These are phyloP conservation scores for Sterrhoptilus dennistouni DNA, from an alignment of 2,113 vertebrate species.

Conservation along the genomic window DNA sequence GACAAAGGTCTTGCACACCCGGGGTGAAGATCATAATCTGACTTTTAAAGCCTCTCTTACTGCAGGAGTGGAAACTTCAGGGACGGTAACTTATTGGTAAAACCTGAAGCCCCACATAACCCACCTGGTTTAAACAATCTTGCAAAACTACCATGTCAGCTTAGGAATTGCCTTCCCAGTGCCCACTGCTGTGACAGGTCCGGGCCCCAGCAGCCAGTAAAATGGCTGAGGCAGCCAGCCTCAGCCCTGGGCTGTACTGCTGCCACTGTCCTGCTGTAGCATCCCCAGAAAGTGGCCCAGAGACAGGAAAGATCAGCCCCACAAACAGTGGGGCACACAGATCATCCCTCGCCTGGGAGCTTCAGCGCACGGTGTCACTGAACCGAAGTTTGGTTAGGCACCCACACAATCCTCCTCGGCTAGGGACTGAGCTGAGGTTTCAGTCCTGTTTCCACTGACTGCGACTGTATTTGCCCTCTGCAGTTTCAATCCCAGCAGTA, in stretches of 20 bases:
- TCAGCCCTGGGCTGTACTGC: accelerated
- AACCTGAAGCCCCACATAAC: neutral
- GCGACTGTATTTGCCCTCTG: accelerated
- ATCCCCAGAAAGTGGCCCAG: neutral
- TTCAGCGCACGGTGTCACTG: accelerated
- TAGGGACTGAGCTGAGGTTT: neutral
- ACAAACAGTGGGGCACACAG: neutral
- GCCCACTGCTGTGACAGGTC: neutral
- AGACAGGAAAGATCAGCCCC: neutral
- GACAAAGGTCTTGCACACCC: neutral
- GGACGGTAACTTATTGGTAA: neutral
- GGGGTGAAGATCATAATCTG: neutral
- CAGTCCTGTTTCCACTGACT: neutral
- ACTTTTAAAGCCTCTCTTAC: neutral
- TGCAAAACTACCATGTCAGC: neutral
- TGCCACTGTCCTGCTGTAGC: neutral
- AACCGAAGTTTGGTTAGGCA: neutral
- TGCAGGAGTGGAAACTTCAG: neutral
- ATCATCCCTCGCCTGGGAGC: accelerated
- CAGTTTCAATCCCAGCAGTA: neutral
- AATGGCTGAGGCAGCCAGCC: neutral
- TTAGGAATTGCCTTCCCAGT: neutral
- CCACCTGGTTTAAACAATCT: neutral
- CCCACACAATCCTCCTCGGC: neutral
- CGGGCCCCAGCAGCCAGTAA: accelerated